Evolutionary conservation across 2,888 invertebrate genomes (phyloP).

Genomic region (Ischnura elegans): DNA sequence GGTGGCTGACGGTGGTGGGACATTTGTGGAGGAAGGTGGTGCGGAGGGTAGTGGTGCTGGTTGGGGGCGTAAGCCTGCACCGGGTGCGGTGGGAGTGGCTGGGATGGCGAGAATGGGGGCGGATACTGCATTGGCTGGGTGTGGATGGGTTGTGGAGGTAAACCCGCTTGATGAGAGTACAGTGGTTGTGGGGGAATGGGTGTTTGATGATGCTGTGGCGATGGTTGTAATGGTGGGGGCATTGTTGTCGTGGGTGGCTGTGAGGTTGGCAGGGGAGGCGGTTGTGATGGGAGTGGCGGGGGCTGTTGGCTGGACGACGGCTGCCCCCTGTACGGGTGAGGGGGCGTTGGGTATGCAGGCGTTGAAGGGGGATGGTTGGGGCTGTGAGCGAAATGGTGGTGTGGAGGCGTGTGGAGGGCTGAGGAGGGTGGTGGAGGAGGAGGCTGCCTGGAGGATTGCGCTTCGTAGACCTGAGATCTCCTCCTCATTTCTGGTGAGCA

Average conservation of each 20-base stretch:
- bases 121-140: conserved; percentile 39
- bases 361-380: conserved; percentile 69
- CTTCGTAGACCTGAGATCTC: conserved; percentile 50
- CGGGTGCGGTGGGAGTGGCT: conserved; percentile 69
- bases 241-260: conserved; percentile 76
- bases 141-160: conserved; percentile 38
- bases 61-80: conserved; percentile 69
- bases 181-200: conserved; percentile 57
- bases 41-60: conserved; percentile 75
- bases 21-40: conserved; percentile 80
- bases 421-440: conserved; percentile 80
- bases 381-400: conserved; percentile 70
- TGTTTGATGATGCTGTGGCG: conserved; percentile 73
- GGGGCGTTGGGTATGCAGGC: conserved; percentile 70
- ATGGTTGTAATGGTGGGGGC: conserved; percentile 75
- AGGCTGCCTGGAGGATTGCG: conserved; percentile 60
- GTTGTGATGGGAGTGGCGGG: conserved; percentile 75
- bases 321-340: conserved; percentile 49
- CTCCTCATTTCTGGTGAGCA: conserved; percentile 60
- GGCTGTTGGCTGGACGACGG: conserved; percentile 69
- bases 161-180: conserved; percentile 8
- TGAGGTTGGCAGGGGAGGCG: conserved; percentile 79
- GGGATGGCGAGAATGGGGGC: background rate
- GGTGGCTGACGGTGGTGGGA: conserved; percentile 73
- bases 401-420: conserved; percentile 78